phyloP scores from a whole-genome alignment of 2,797 vertebrate genomes.

The Nyctibius grandis region DNA sequence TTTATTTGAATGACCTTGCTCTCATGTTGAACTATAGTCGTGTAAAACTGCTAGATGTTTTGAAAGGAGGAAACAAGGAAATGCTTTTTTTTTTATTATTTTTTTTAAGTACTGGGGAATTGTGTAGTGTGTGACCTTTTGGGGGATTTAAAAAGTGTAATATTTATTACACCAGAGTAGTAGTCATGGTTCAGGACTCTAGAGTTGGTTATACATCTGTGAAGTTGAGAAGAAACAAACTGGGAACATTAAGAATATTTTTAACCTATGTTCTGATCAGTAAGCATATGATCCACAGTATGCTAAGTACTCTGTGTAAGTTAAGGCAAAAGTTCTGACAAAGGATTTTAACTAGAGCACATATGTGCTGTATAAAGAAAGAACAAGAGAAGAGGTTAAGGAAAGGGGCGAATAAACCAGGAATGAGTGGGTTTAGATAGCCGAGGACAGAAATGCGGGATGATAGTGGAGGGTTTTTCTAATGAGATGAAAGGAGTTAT shows the following conservation, averaged over 20 bases:
- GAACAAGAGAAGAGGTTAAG: neutral
- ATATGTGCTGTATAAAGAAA: neutral
- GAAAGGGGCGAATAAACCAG: neutral
- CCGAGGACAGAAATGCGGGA: accelerated
- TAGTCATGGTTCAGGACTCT: neutral
- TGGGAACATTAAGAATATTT: neutral
- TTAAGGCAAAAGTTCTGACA: neutral
- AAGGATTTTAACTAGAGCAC: neutral
- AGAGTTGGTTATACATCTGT: neutral
- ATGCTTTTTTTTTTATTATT: neutral
- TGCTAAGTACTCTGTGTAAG: neutral
- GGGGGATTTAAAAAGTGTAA: neutral
- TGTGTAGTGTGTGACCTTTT: neutral
- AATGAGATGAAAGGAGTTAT: neutral
- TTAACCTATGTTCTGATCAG: neutral
- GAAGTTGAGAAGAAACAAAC: neutral
- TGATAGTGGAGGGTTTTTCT: neutral
- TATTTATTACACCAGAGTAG: neutral
- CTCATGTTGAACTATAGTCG: neutral
- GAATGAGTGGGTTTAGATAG: neutral
- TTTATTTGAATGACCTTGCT: neutral
- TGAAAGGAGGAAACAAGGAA: neutral
- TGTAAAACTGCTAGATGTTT: neutral
- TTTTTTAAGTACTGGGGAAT: neutral
- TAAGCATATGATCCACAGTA: accelerated